These are phyloP conservation scores for Caranx melampygus DNA, from an alignment of 2,113 vertebrate genomes.

Conservation along the genomic window DNA sequence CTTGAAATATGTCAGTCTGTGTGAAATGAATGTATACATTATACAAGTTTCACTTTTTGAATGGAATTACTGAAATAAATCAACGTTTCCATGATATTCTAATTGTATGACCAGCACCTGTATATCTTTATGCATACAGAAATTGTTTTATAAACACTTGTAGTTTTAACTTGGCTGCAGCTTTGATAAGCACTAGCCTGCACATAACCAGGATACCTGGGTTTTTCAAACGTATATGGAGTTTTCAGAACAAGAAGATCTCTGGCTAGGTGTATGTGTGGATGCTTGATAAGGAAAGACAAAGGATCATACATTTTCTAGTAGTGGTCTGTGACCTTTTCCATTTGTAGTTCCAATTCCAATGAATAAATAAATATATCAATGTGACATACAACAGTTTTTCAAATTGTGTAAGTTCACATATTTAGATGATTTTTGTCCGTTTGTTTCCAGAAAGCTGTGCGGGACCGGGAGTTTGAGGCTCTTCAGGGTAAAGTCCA, in stretches of 20 bases:
- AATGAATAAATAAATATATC: too few species aligned
- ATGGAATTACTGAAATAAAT: too few species aligned
- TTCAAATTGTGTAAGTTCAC: neutral
- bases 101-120: too few species aligned
- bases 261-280: neutral
- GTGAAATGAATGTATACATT: too few species aligned
- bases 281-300: neutral
- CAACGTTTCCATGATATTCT: too few species aligned
- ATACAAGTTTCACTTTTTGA: too few species aligned
- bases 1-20: too few species aligned
- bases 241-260: neutral
- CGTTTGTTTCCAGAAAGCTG: slow-evolving; percentile 87
- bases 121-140: too few species aligned
- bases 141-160: too few species aligned
- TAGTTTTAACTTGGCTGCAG: neutral
- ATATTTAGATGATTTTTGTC: neutral
- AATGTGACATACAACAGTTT: neutral
- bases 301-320: too few species aligned
- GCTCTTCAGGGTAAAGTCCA: slow-evolving; percentile 95
- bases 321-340: too few species aligned
- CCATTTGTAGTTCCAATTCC: too few species aligned
- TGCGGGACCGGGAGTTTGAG: slow-evolving; percentile 92
- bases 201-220: neutral
- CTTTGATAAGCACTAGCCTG: neutral
- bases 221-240: neutral